Evolutionary conservation across 2,797 vertebrate genomes (phyloP).

Genomic region (Phataginus tetradactyla): DNA sequence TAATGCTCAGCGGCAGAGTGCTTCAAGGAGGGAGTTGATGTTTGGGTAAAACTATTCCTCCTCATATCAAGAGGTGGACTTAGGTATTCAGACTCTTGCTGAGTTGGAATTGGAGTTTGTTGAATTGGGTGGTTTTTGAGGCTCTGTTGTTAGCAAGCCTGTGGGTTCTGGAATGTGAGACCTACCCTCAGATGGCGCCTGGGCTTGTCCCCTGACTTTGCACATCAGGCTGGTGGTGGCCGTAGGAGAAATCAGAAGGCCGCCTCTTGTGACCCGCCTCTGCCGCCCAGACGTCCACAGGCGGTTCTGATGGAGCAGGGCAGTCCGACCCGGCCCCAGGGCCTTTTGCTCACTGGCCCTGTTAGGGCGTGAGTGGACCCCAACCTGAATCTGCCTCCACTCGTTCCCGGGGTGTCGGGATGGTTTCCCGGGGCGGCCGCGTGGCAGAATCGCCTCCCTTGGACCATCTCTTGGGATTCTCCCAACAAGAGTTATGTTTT

Average conservation of each 20-base stretch:
- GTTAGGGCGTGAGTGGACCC: fast-evolving
- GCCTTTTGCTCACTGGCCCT: too few species aligned
- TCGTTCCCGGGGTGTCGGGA: fast-evolving
- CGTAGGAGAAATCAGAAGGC: background rate
- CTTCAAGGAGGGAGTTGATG: background rate
- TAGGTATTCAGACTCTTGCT: background rate
- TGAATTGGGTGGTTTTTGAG: background rate
- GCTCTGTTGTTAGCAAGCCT: background rate
- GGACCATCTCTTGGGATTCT: background rate
- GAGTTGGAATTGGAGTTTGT: background rate
- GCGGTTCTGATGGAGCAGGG: background rate
- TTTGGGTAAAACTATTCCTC: background rate
- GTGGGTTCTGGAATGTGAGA: too few species aligned
- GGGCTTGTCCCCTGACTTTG: background rate
- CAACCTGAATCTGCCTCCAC: fast-evolving
- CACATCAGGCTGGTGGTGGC: background rate
- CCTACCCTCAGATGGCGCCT: fast-evolving
- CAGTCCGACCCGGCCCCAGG: too few species aligned
- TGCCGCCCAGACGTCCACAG: background rate
- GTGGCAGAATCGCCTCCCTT: background rate
- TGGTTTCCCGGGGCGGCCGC: too few species aligned
- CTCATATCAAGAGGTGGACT: background rate
- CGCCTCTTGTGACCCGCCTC: too few species aligned
- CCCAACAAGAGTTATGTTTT: background rate
- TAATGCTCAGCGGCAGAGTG: background rate